Evolutionary conservation across 1,140 invertebrate species (phyloP).

Genomic region (Sinella curviseta): DNA sequence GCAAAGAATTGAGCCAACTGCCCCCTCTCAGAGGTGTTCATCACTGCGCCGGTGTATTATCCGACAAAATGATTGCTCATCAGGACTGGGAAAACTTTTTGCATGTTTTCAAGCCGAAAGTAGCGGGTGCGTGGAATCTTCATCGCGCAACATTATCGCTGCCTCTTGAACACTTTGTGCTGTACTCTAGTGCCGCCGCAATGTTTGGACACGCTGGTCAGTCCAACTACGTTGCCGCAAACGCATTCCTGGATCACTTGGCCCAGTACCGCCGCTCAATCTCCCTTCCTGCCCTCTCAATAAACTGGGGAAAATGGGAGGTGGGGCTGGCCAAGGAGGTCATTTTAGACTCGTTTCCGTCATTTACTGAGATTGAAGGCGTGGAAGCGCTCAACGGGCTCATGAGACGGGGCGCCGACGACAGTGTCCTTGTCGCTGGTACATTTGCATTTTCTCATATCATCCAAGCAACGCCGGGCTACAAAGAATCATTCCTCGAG

Average conservation of each 20-base stretch:
- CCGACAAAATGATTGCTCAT: background rate
- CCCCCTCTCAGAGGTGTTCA: slow-evolving; percentile 23
- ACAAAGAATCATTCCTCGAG: background rate
- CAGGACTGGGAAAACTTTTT: background rate
- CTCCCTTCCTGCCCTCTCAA: background rate
- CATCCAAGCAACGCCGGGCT: background rate
- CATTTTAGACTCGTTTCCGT: background rate
- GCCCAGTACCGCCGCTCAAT: background rate
- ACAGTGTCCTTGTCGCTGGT: too few species aligned
- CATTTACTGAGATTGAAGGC: background rate
- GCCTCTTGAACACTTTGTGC: background rate
- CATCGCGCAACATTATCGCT: background rate
- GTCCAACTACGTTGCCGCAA: background rate
- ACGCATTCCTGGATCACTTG: background rate
- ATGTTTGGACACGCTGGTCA: background rate
- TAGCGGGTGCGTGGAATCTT: background rate
- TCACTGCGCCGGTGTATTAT: slow-evolving; percentile 24
- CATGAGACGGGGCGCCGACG: background rate
- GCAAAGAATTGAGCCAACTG: background rate
- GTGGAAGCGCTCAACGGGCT: background rate
- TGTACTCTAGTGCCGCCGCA: background rate
- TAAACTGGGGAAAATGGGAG: background rate
- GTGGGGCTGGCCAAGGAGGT: background rate
- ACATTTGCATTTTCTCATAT: background rate
- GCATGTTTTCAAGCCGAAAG: slow-evolving; percentile 17